These are phyloP conservation scores for Philopotamus ludificatus DNA, from an alignment of 1,140 invertebrate genomes.

Conservation along the genomic window DNA sequence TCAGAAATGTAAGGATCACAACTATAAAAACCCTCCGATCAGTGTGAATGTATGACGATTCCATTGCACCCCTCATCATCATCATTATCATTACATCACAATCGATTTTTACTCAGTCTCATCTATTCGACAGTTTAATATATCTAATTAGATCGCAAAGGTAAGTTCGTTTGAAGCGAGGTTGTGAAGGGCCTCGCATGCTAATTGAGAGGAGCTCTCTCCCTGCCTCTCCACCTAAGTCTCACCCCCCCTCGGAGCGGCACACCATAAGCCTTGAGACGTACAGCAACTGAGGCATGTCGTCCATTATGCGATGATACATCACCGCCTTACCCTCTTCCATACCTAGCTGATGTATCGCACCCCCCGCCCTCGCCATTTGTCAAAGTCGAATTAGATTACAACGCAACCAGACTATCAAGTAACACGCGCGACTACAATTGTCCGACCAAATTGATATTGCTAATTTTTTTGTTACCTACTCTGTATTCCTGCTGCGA, in stretches of 20 bases:
- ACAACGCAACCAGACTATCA: slow-evolving; percentile 14
- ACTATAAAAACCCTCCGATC: too few species aligned
- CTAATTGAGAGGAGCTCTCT: neutral
- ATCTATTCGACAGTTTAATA: too few species aligned
- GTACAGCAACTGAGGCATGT: neutral
- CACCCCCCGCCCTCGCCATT: slow-evolving; percentile 6
- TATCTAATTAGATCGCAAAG: too few species aligned
- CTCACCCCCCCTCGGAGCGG: neutral
- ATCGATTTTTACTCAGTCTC: too few species aligned
- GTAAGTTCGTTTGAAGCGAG: neutral
- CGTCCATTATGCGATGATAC: slow-evolving; percentile 10
- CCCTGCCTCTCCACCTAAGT: too few species aligned
- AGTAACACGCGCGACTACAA: neutral
- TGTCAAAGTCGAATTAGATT: slow-evolving; percentile 27
- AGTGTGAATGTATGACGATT: too few species aligned
- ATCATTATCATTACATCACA: too few species aligned
- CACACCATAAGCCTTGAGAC: neutral
- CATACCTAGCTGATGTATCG: neutral
- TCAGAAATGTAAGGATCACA: slow-evolving; percentile 66
- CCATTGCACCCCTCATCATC: too few species aligned
- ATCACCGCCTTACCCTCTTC: neutral
- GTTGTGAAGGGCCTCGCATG: neutral
- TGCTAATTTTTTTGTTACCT: slow-evolving; percentile 14
- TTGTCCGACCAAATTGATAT: slow-evolving; percentile 2
- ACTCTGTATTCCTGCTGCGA: too few species aligned